Base-by-base conservation (phyloP, 2,797 vertebrate genomes). In the Eulemur rubriventer region DNA sequence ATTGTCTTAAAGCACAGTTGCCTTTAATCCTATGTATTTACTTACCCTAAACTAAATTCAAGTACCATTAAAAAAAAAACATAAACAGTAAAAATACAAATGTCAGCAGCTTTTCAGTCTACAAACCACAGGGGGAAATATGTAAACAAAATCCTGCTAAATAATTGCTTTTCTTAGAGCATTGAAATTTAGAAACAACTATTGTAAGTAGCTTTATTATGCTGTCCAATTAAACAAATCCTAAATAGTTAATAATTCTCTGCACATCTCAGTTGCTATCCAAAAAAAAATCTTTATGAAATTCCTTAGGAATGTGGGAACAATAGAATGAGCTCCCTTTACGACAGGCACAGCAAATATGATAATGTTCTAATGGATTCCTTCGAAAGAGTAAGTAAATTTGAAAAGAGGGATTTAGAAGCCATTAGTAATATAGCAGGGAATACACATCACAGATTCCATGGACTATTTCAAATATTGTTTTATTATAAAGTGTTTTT, bases 141-240 rank as follows among this genome's bases (percentile, higher is more conserved):
- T 59, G 57, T 95, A 95, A 94, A 95, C 95, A 86, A 83, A 96
- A 90, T 65, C 33, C 82, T 83, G 38, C 61, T 95, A 96, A 92
- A 96, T 95, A 93, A 95, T 89, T 91, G 72, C 30, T 89, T 97
- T 94, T 79, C 65, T 76, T 76, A 94, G 59, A 87, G 22, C 33
- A 69, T 0, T 30, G 28, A 69, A 95, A 94, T 93, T 95, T 90
- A 87, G 75, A 96, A 96, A 83, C 16, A 63, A 50, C 72, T 92
- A 73, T 95, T 78, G 86, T 91, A 96, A 83, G 43, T 57, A 94
- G 89, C 43, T 52, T 79, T 81, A 69, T 92, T 94, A 90, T 38
- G 61, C 69, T 95, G 30, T 80, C 41, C 85, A 93, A 75, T 97
- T 92, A 80, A 94, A 91, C 52, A 87, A 84, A 46, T 17, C 16